Conservation (phyloP, 1,140 invertebrate species). For the Adelges cooleyi region DNA sequence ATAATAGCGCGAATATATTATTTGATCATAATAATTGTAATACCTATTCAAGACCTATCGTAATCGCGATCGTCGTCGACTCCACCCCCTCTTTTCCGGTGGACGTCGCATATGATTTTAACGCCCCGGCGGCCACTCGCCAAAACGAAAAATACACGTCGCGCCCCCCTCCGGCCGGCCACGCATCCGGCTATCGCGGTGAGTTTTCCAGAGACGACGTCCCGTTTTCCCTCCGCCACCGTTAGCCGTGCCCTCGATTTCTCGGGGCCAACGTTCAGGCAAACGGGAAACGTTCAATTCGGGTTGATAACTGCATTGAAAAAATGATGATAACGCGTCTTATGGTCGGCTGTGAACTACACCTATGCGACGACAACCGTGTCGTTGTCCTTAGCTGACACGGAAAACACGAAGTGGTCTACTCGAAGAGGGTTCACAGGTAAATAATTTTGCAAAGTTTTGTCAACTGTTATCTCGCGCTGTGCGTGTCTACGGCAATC, state of each 20-base stretch:
- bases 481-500: no score
- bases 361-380: background rate
- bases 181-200: background rate
- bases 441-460: no score
- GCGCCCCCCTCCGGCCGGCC: background rate
- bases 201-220: background rate
- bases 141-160: background rate
- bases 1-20: no score
- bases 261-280: no score
- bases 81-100: background rate
- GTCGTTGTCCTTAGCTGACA: constrained; percentile 9
- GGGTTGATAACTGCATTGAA: background rate
- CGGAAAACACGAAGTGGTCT: background rate
- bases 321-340: constrained; percentile 13
- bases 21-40: no score
- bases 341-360: background rate
- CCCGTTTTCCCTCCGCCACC: background rate
- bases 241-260: background rate
- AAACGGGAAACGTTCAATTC: background rate
- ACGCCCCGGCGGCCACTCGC: constrained; percentile 2
- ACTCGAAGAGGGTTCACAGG: background rate
- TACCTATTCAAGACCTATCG: no score
- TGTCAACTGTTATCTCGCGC: no score
- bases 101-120: constrained; percentile 4
- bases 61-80: background rate